Conservation (phyloP, 2,113 vertebrate genomes). For the Amia ocellicauda region DNA sequence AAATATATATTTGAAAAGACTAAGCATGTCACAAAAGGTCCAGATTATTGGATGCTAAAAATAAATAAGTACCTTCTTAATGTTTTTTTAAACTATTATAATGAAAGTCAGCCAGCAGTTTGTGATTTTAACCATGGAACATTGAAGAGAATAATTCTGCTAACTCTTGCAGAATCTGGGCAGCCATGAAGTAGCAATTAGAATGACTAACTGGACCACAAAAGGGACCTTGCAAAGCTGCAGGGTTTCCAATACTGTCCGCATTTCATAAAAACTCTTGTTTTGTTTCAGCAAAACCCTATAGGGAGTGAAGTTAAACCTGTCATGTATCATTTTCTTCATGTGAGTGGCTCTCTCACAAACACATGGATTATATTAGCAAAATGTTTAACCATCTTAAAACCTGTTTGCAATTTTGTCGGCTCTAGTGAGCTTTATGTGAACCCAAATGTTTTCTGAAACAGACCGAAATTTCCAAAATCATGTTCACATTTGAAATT, state of each 20-base stretch:
- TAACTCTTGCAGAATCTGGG: not conserved
- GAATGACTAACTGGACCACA: not conserved
- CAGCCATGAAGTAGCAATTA: not conserved
- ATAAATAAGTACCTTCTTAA: too few species aligned
- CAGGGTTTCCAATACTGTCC: not conserved
- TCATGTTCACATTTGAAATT: conserved; percentile 1
- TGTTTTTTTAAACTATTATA: too few species aligned
- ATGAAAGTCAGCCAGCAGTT: too few species aligned
- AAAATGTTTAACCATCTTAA: not conserved
- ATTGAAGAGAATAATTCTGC: not conserved
- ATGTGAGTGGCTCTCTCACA: not conserved
- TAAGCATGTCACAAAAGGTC: too few species aligned
- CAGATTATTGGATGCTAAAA: too few species aligned
- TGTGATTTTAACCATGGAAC: not conserved
- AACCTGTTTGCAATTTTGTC: conserved; percentile 27
- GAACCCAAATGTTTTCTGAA: conserved; percentile 28
- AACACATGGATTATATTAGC: conserved; percentile 26
- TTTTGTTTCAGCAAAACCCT: not conserved
- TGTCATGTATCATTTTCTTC: not conserved
- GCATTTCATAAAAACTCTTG: not conserved
- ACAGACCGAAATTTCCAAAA: conserved; percentile 5
- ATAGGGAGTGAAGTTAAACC: not conserved
- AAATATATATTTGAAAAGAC: too few species aligned
- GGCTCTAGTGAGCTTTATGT: conserved; percentile 13
- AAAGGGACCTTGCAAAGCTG: not conserved